These are phyloP conservation scores for Amphipoea lucens DNA, from an alignment of 2,888 invertebrate species.

Conservation along the genomic window DNA sequence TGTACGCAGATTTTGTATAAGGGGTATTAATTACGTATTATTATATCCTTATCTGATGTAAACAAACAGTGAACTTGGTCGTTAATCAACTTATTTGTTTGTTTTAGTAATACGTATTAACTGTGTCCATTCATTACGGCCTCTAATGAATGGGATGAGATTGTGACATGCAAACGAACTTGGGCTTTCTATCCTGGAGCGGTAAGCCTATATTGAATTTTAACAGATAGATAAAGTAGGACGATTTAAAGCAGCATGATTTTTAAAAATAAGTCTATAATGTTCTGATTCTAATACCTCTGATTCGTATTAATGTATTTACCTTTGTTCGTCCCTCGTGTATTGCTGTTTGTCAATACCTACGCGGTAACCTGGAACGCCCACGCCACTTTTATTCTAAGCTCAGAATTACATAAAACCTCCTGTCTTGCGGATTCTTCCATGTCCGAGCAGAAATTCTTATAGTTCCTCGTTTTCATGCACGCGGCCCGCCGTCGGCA, in stretches of 20 bases:
- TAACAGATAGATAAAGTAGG: not conserved
- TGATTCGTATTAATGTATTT: constrained; percentile 10
- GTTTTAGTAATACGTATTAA: not conserved
- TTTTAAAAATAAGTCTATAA: not conserved
- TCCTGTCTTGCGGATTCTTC: constrained; percentile 41
- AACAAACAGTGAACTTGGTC: not conserved
- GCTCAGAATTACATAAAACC: constrained; percentile 53
- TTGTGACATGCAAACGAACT: not conserved
- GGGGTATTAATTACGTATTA: constrained; percentile 22
- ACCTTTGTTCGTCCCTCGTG: not conserved
- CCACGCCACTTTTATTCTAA: constrained; percentile 42
- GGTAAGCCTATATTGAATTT: not conserved
- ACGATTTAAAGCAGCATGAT: not conserved
- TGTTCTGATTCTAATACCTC: not conserved
- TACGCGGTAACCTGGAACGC: constrained; percentile 12
- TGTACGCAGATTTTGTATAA: constrained; percentile 9
- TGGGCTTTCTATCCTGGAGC: not conserved
- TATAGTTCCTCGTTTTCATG: constrained; percentile 59
- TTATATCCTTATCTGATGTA: constrained; percentile 5
- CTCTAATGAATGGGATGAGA: not conserved
- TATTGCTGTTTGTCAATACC: constrained; percentile 3
- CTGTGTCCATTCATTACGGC: not conserved
- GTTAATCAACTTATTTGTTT: constrained; percentile 1
- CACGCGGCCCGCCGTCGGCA: constrained; percentile 64
- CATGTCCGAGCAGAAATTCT: constrained; percentile 31